Percentiles rank a stretch among this genome's conserved stretches.
Evolutionary conservation across 2,888 invertebrate genomes (phyloP).

Genomic region (Synanthedon tipuliformis): DNA sequence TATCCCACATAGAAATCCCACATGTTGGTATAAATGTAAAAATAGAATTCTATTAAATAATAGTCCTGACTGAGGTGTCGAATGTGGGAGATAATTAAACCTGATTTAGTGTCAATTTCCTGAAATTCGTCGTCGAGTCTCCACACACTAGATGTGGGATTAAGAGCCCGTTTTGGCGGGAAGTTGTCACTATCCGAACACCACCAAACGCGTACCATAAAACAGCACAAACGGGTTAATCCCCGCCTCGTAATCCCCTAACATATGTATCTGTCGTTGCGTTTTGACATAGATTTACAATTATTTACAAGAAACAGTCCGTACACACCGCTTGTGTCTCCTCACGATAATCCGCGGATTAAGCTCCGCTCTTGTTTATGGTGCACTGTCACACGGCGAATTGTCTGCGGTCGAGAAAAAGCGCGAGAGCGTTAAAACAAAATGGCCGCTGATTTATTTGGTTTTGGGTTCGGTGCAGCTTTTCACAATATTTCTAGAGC

Average conservation of each 20-base stretch:
- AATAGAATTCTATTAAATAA: slow-evolving; percentile 25
- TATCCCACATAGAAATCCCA: no score
- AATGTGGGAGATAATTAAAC: slow-evolving; percentile 13
- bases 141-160: slow-evolving; percentile 52
- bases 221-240: slow-evolving; percentile 63
- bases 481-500: slow-evolving; percentile 55
- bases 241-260: slow-evolving; percentile 48
- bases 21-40: slow-evolving; percentile 3
- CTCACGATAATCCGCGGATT: slow-evolving; percentile 59
- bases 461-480: slow-evolving; percentile 33
- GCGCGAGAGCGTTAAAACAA: slow-evolving; percentile 46
- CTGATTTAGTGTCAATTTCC: slow-evolving; percentile 43
- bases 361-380: slow-evolving; percentile 54
- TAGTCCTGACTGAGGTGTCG: no score
- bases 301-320: slow-evolving; percentile 60
- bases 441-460: slow-evolving; percentile 54
- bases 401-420: slow-evolving; percentile 55
- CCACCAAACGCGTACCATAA: slow-evolving; percentile 45
- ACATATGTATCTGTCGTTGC: slow-evolving; percentile 66
- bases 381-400: slow-evolving; percentile 43
- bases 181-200: slow-evolving; percentile 40
- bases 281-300: slow-evolving; percentile 71
- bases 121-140: slow-evolving; percentile 30
- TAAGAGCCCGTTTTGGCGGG: slow-evolving; percentile 50
- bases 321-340: slow-evolving; percentile 49